Evolutionary conservation across 2,113 vertebrate species (phyloP).

Genomic region (Sterrhoptilus dennistouni): DNA sequence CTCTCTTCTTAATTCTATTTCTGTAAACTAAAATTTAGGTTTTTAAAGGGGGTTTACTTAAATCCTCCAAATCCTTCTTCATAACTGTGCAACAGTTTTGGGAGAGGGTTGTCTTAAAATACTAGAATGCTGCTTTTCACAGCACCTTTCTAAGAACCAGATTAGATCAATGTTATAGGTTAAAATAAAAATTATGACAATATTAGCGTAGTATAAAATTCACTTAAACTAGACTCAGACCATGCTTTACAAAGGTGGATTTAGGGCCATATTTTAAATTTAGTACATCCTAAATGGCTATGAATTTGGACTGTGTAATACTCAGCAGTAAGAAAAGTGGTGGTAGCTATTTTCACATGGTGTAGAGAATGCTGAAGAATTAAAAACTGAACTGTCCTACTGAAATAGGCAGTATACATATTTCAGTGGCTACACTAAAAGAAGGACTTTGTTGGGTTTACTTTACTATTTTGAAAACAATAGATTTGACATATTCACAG

Average conservation of each 20-base stretch:
- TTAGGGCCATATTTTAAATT: background rate
- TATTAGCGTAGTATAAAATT: background rate
- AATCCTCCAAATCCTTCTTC: background rate
- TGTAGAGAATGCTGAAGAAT: background rate
- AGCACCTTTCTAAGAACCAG: background rate
- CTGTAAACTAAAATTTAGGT: background rate
- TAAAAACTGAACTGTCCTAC: background rate
- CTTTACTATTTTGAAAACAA: background rate
- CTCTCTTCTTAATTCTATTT: background rate
- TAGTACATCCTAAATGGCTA: background rate
- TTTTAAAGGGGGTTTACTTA: background rate
- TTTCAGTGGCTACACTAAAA: background rate
- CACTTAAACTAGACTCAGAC: background rate
- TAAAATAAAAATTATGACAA: background rate
- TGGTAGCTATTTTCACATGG: background rate
- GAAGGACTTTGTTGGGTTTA: background rate
- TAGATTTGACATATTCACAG: background rate
- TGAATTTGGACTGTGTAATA: background rate
- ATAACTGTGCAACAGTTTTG: background rate
- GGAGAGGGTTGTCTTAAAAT: background rate
- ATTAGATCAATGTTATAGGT: background rate
- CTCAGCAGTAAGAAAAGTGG: background rate
- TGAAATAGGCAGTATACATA: background rate
- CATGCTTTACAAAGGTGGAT: background rate
- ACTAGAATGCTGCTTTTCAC: background rate